Conservation (phyloP, 1,140 invertebrate genomes). For the Neodiprion lecontei region DNA sequence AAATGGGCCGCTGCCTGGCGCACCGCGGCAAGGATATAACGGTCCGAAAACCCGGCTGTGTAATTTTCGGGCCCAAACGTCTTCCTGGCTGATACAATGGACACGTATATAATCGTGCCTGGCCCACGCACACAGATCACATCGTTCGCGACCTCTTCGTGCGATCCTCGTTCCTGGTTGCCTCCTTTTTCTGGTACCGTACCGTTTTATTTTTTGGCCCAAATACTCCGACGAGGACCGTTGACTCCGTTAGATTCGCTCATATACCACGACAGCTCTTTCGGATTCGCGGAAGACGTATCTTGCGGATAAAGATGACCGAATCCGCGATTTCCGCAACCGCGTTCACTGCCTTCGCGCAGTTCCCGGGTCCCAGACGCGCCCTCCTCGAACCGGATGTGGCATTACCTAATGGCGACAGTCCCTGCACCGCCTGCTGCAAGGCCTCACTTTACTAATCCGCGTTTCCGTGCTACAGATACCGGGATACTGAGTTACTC, state of each 20-base stretch:
- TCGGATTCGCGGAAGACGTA: neutral
- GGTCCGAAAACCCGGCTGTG: neutral
- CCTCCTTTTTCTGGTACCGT: neutral
- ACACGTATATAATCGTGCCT: too few species aligned
- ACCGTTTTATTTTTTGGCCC: constrained; percentile 5
- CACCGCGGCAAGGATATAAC: constrained; percentile 8
- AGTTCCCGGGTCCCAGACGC: too few species aligned
- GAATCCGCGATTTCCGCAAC: too few species aligned
- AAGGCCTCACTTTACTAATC: constrained; percentile 2
- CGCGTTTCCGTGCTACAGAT: neutral
- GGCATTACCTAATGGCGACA: neutral
- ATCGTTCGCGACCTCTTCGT: too few species aligned
- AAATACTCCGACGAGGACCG: neutral
- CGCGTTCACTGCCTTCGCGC: too few species aligned
- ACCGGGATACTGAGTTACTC: neutral
- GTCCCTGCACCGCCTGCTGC: neutral
- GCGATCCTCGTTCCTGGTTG: neutral
- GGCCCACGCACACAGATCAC: too few species aligned
- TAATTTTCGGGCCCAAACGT: neutral
- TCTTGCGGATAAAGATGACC: too few species aligned
- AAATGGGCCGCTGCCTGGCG: constrained; percentile 29
- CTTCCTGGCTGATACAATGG: too few species aligned
- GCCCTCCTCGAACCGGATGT: too few species aligned
- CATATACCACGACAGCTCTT: neutral
- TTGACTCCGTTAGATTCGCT: neutral